A percentile compares a stretch with the other conserved stretches of the same genome.
phyloP scores from a whole-genome alignment of 2,888 invertebrate species.

The Heliothis peltigera region DNA sequence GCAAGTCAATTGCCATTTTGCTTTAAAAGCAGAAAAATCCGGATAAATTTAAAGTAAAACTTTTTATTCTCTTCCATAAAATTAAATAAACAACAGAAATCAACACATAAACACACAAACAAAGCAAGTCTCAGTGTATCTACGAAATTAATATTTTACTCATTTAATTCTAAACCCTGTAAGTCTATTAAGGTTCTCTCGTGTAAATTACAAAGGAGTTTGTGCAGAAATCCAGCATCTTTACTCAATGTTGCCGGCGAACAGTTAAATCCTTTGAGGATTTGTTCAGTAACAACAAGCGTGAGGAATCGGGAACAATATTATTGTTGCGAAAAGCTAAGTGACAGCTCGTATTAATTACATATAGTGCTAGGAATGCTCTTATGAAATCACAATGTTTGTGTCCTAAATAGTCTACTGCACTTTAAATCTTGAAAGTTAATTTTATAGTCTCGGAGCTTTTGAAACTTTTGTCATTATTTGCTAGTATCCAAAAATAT shows the following conservation, averaged over 20 bases:
- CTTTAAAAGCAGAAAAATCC: no score
- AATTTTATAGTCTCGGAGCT: no score
- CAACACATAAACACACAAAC: slow-evolving; percentile 1
- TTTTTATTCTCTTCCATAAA: no score
- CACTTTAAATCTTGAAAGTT: no score
- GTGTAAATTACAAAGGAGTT: slow-evolving; percentile 9
- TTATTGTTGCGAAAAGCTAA: background rate
- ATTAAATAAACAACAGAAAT: background rate
- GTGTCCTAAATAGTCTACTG: no score
- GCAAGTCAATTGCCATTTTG: no score
- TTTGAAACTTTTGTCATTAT: no score
- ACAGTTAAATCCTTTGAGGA: background rate
- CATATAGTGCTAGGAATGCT: no score
- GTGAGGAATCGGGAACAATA: background rate
- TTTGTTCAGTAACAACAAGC: background rate
- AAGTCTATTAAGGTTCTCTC: slow-evolving; percentile 13
- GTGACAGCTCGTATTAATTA: no score
- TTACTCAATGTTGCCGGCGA: background rate
- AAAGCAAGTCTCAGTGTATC: background rate
- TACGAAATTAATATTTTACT: slow-evolving; percentile 13
- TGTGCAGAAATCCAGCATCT: background rate
- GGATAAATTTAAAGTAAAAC: no score
- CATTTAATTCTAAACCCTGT: slow-evolving; percentile 18
- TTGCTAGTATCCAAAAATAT: no score
- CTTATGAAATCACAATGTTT: no score